These are phyloP conservation scores for Amazona vittata DNA, from an alignment of 2,113 vertebrate genomes.

Conservation along the genomic window DNA sequence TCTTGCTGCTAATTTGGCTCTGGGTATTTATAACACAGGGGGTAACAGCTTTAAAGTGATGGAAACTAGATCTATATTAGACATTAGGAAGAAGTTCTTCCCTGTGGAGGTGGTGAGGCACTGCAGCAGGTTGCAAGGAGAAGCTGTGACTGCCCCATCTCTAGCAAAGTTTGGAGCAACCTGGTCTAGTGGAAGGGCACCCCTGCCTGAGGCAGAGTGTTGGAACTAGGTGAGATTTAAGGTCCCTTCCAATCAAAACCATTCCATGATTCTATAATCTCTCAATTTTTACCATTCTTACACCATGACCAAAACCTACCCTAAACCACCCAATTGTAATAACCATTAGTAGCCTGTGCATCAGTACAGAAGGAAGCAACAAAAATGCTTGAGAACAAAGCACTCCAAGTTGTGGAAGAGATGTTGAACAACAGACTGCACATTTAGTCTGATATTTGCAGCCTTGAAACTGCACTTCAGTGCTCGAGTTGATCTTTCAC, in stretches of 20 bases:
- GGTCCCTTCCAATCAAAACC: not conserved
- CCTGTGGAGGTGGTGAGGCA: not conserved
- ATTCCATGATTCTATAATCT: not conserved
- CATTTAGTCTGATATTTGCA: not conserved
- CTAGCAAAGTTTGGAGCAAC: not conserved
- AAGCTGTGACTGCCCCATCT: not conserved
- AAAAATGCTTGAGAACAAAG: not conserved
- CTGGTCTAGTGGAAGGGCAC: not conserved
- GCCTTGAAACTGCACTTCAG: not conserved
- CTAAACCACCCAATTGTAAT: not conserved
- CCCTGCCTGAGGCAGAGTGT: not conserved
- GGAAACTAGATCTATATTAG: not conserved
- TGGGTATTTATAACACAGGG: not conserved
- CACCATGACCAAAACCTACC: not conserved
- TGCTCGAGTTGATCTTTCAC: not conserved
- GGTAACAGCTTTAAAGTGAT: not conserved
- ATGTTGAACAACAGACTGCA: not conserved
- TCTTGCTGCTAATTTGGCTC: too few species aligned
- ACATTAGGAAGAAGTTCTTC: not conserved
- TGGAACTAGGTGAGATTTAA: not conserved
- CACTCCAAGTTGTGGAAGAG: not conserved
- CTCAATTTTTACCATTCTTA: not conserved
- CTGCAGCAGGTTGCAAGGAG: not conserved
- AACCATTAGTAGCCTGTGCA: not conserved
- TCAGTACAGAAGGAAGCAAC: fast-evolving